Conservation (phyloP, 2,797 vertebrate species). For the Acanthornis magna region DNA sequence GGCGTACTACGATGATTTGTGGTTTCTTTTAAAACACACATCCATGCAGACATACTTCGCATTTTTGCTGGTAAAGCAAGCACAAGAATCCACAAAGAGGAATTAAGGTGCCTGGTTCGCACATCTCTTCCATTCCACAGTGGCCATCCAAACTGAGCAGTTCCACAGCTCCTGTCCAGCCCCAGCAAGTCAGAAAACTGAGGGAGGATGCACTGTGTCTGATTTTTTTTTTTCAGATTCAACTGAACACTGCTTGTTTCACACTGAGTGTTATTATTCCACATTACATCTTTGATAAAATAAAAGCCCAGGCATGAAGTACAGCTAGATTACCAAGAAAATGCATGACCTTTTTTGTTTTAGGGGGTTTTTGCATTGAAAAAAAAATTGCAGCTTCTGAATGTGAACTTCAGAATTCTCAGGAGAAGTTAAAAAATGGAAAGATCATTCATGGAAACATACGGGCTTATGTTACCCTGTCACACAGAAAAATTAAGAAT, state of each 20-base stretch:
- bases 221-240: neutral
- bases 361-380: accelerated
- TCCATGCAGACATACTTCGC: neutral
- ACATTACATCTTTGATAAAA: neutral
- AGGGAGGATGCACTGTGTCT: neutral
- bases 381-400: neutral
- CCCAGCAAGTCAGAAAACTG: neutral
- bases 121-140: neutral
- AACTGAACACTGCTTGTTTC: neutral
- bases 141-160: neutral
- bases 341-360: neutral
- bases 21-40: neutral
- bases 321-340: neutral
- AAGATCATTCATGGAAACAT: neutral
- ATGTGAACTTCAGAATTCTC: neutral
- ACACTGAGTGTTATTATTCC: neutral
- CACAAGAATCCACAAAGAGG: neutral
- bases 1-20: neutral
- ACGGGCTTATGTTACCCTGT: neutral
- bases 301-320: neutral
- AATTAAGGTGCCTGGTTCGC: neutral
- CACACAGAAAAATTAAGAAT: neutral
- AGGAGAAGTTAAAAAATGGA: neutral
- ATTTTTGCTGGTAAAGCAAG: neutral
- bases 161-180: neutral